Percentiles rank a stretch among this genome's conserved stretches.
Evolutionary conservation across 2,797 vertebrate genomes (phyloP).

Genomic region (Spatula versicolor): DNA sequence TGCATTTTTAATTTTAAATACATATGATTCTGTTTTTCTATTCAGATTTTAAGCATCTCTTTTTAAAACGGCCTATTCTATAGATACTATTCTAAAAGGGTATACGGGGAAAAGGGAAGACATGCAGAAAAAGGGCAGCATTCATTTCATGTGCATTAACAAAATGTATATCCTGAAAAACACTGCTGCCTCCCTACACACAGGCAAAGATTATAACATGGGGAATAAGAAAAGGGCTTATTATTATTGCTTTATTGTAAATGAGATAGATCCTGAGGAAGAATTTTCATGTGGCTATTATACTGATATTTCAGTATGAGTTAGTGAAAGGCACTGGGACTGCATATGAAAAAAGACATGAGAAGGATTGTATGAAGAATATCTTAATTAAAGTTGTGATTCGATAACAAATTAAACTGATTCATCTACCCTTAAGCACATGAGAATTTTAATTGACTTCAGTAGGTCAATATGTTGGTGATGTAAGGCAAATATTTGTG

Average conservation of each 20-base stretch:
- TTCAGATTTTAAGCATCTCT: slow-evolving; percentile 5
- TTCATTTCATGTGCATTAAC: background rate
- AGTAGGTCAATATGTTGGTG: background rate
- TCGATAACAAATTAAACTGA: background rate
- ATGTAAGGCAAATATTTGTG: background rate
- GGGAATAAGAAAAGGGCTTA: background rate
- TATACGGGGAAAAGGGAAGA: background rate
- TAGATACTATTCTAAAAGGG: background rate
- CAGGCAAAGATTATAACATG: background rate
- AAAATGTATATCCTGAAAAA: background rate
- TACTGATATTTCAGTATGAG: background rate
- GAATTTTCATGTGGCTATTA: background rate
- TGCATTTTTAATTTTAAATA: background rate
- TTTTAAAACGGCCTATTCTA: background rate
- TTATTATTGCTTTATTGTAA: background rate
- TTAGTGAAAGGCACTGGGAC: background rate
- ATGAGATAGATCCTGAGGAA: background rate
- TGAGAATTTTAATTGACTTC: background rate
- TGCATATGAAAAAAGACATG: background rate
- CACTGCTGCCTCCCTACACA: background rate
- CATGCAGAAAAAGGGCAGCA: background rate
- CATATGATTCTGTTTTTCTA: background rate
- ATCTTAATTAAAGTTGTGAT: background rate
- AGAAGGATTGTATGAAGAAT: background rate
- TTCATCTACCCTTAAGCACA: background rate